These are phyloP conservation scores for Brachyopa scutellaris DNA, from an alignment of 2,888 invertebrate genomes.

Conservation along the genomic window DNA sequence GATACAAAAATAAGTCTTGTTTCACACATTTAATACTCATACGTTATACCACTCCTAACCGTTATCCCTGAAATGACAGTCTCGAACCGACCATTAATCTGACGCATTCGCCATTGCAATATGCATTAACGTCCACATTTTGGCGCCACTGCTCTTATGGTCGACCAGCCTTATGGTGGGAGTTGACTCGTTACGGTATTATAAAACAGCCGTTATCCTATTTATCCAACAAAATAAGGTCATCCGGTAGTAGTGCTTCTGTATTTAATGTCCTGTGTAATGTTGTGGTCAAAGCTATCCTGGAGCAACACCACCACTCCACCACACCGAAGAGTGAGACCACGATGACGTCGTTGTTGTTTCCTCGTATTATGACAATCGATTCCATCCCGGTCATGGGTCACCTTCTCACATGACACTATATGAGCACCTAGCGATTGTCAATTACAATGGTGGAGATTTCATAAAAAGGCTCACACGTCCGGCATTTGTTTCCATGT, in stretches of 20 bases:
- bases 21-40: no score
- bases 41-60: no score
- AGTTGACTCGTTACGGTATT: constrained; percentile 8
- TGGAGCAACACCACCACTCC: not conserved
- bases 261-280: constrained; percentile 53
- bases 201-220: constrained; percentile 21
- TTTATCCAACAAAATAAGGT: constrained; percentile 33
- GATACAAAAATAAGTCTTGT: no score
- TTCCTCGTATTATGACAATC: not conserved
- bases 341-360: no score
- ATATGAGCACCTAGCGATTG: constrained; percentile 1
- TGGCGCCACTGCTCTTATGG: not conserved
- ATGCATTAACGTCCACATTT: no score
- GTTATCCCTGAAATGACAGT: no score
- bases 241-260: constrained; percentile 18
- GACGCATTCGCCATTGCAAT: no score
- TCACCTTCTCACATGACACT: not conserved
- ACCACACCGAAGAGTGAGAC: no score
- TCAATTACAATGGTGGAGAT: constrained; percentile 29
- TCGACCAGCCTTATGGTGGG: not conserved
- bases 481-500: not conserved
- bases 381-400: constrained; percentile 1
- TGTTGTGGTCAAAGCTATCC: constrained; percentile 42
- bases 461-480: constrained; percentile 35
- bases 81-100: no score